Evolutionary conservation across 2,797 vertebrate species (phyloP).

Genomic region (Sardinella longiceps): DNA sequence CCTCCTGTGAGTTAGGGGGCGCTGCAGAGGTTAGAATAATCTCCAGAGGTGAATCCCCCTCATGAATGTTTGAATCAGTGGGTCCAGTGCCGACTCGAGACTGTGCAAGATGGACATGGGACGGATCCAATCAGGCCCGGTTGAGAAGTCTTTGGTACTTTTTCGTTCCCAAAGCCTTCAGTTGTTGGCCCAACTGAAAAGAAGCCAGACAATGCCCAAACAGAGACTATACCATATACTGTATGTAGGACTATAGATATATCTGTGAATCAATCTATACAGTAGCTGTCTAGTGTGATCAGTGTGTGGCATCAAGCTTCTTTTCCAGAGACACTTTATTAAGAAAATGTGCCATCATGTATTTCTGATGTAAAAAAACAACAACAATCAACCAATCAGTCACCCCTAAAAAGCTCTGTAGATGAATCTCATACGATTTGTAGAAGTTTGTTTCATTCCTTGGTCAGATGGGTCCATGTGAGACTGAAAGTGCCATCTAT

Average conservation of each 20-base stretch:
- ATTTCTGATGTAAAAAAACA: not conserved
- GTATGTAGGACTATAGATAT: constrained; percentile 32
- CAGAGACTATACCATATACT: not conserved
- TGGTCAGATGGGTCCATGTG: constrained; percentile 29
- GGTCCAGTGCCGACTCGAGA: constrained; percentile 34
- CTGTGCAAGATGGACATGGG: constrained; percentile 19
- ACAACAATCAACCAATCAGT: not conserved
- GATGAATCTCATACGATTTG: not conserved
- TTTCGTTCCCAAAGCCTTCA: constrained; percentile 21
- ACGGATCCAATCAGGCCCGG: constrained; percentile 15
- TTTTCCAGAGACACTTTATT: constrained; percentile 28
- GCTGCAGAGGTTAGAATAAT: not conserved
- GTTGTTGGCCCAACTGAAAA: constrained; percentile 27
- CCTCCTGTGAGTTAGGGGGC: not conserved
- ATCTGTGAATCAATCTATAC: constrained; percentile 30
- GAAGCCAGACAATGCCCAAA: constrained; percentile 16
- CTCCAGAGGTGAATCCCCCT: not conserved
- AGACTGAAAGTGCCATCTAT: constrained; percentile 13
- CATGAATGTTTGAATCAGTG: constrained; percentile 21
- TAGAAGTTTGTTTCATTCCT: constrained; percentile 23
- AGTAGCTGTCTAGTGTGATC: constrained; percentile 29
- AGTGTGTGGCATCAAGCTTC: constrained; percentile 35
- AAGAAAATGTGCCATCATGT: constrained; percentile 40
- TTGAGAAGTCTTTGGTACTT: constrained; percentile 33
- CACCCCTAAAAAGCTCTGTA: constrained; percentile 2